These are phyloP conservation scores for Lepidurus couesii DNA, from an alignment of 1,140 invertebrate genomes.

Conservation along the genomic window DNA sequence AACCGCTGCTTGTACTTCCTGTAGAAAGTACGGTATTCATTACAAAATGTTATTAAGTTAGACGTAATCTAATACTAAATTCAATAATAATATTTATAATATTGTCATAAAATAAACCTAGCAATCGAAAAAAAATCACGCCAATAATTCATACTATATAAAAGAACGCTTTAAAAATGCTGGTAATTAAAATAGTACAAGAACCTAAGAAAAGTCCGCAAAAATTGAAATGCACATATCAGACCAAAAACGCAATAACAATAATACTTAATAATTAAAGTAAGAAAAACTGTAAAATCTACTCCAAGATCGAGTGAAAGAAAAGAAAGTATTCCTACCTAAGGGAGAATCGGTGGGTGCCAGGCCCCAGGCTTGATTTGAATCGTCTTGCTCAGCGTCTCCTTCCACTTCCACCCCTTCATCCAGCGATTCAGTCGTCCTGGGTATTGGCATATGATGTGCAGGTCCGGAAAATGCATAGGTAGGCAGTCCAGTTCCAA, in stretches of 20 bases:
- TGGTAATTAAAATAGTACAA: too few species aligned
- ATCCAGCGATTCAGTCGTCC: slow-evolving; percentile 26
- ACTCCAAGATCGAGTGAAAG: not conserved
- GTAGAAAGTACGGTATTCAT: not conserved
- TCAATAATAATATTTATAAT: too few species aligned
- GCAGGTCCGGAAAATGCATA: not conserved
- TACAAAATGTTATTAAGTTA: not conserved
- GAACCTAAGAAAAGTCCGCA: too few species aligned
- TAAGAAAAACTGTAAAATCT: not conserved
- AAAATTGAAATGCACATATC: too few species aligned
- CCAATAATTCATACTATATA: too few species aligned
- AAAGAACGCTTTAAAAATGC: too few species aligned
- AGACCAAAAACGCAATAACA: too few species aligned
- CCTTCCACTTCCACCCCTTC: slow-evolving; percentile 29
- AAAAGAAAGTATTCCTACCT: slow-evolving; percentile 13
- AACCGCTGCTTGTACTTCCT: not conserved
- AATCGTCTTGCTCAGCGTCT: not conserved
- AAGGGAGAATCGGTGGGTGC: slow-evolving; percentile 27
- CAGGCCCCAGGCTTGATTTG: not conserved
- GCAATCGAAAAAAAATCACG: too few species aligned
- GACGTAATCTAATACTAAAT: too few species aligned
- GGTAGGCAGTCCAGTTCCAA: not conserved
- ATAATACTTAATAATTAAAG: too few species aligned
- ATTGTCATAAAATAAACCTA: too few species aligned
- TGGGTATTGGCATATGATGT: not conserved